These are phyloP conservation scores for Helicolenus hilgendorfi DNA, from an alignment of 2,797 vertebrate species.

Conservation along the genomic window DNA sequence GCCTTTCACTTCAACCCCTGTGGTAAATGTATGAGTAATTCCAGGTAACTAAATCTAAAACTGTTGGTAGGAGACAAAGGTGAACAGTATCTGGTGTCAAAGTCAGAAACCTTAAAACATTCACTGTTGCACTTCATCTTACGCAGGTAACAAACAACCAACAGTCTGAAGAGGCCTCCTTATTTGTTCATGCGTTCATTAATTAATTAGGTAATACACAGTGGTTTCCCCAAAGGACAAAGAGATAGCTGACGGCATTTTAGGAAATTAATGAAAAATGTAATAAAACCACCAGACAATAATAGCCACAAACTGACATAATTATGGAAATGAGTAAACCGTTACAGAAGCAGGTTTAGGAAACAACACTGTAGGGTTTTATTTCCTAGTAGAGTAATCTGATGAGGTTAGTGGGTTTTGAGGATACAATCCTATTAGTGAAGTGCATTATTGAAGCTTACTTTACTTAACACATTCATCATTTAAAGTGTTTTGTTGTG, in stretches of 20 bases:
- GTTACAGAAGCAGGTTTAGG: not conserved
- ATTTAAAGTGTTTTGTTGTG: conserved; percentile 68
- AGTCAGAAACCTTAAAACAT: not conserved
- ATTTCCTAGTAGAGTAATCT: conserved; percentile 54
- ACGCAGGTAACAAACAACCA: not conserved
- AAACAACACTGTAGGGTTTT: conserved; percentile 20
- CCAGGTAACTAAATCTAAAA: not conserved
- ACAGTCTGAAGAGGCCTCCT: not conserved
- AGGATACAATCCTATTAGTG: conserved; percentile 75
- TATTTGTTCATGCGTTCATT: not conserved
- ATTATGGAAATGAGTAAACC: not conserved
- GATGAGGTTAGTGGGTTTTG: conserved; percentile 70
- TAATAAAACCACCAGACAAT: not conserved
- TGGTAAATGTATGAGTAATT: not conserved
- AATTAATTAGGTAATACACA: not conserved
- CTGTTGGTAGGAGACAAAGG: not conserved
- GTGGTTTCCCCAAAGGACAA: not conserved
- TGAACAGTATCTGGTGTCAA: not conserved
- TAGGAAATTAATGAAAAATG: not conserved
- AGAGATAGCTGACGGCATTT: not conserved
- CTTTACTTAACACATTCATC: conserved; percentile 56
- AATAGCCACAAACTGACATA: not conserved
- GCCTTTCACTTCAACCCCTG: not conserved
- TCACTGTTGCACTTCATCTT: not conserved
- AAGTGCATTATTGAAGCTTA: conserved; percentile 69